Percentiles rank a stretch among this genome's conserved stretches.
phyloP scores from a whole-genome alignment of 2,888 invertebrate species.

The Macropis europaea region DNA sequence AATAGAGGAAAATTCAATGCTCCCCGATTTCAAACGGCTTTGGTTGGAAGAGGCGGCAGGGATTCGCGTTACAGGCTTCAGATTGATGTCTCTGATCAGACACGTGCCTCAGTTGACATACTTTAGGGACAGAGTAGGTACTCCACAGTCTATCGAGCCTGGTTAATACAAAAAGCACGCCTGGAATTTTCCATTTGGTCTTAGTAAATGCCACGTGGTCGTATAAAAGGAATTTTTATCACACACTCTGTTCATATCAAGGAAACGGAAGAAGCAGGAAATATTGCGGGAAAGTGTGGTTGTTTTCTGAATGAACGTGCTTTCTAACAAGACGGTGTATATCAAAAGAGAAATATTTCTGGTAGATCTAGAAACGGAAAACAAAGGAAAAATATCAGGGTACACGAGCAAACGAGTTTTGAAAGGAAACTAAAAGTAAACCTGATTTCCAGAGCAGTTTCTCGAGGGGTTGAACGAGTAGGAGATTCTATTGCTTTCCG shows the following conservation, averaged over 20 bases:
- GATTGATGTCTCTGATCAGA: slow-evolving; percentile 5
- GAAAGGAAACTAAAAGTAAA: neutral
- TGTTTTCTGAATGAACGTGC: too few species aligned
- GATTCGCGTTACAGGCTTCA: neutral
- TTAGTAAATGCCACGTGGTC: too few species aligned
- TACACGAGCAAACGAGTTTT: neutral
- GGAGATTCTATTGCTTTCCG: slow-evolving; percentile 1
- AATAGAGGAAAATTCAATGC: neutral
- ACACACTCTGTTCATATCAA: too few species aligned
- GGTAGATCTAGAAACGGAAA: neutral
- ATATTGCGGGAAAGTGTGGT: too few species aligned
- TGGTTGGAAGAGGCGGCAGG: slow-evolving; percentile 2
- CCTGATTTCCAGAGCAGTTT: slow-evolving; percentile 3
- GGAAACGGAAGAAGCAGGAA: too few species aligned
- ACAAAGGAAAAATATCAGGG: neutral
- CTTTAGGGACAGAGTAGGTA: neutral
- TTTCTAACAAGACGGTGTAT: neutral
- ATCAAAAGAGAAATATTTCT: too few species aligned
- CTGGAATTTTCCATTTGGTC: neutral
- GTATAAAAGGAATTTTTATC: too few species aligned
- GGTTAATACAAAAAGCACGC: neutral
- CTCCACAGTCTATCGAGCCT: neutral
- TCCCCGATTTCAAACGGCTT: slow-evolving; percentile 1
- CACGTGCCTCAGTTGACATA: slow-evolving; percentile 26
- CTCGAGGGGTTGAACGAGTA: neutral